These are phyloP conservation scores for Leucopsar rothschildi DNA, from an alignment of 2,113 vertebrate species.

Conservation along the genomic window DNA sequence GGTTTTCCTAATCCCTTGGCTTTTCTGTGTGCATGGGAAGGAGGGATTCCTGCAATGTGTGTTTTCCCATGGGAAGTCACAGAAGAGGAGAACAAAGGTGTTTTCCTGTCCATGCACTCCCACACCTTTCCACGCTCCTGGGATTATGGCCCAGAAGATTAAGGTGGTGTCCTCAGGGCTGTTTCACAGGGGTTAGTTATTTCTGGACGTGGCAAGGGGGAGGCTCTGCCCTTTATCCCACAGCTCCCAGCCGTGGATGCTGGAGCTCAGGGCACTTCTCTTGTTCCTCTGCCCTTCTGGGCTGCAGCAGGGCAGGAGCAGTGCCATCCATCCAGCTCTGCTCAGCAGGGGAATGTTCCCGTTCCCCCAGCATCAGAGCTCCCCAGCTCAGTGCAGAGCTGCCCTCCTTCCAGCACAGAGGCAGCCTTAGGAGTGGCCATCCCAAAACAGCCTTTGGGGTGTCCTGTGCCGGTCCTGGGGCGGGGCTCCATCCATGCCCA, in stretches of 20 bases:
- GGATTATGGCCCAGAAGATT: slow-evolving; percentile 27
- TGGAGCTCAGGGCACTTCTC: not conserved
- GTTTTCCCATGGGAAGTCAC: not conserved
- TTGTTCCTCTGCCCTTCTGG: not conserved
- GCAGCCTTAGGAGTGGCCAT: not conserved
- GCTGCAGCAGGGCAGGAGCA: not conserved
- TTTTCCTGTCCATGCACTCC: not conserved
- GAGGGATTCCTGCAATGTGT: not conserved
- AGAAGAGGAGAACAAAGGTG: not conserved
- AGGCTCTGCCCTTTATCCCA: not conserved
- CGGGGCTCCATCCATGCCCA: not conserved
- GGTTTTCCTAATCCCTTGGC: not conserved
- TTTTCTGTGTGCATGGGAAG: not conserved
- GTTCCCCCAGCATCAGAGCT: not conserved
- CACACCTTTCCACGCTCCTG: not conserved
- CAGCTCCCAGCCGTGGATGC: not conserved
- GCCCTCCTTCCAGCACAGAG: not conserved
- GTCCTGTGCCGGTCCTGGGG: not conserved
- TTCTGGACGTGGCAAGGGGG: not conserved
- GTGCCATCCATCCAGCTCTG: fast-evolving
- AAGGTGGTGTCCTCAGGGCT: not conserved
- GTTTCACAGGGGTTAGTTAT: not conserved
- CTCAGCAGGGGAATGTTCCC: not conserved
- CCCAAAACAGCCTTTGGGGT: not conserved
- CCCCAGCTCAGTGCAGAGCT: not conserved